Evolutionary conservation across 2,888 invertebrate genomes (phyloP), one percentile per base, ranked within the genome.

Genomic region (Byasa hedistus): DNA sequence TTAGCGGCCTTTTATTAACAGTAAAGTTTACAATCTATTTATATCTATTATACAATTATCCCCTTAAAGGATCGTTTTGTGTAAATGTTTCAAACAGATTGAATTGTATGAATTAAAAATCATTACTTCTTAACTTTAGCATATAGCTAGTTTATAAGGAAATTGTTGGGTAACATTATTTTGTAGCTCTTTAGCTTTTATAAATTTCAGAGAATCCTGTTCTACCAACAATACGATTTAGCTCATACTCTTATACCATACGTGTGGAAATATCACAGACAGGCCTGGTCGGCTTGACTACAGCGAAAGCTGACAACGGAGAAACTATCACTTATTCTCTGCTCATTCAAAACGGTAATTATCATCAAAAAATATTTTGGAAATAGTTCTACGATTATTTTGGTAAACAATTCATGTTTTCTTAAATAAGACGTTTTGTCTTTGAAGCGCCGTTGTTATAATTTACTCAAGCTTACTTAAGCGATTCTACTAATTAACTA

Each of bases 321-420:
- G 90, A 90, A 68, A 59, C 69, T 0, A 54, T 91, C n/a, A 68
- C 62, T 10, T 91, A 89, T 72, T 79, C 85, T 1, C 71, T 89
- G 22, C 62, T 61, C 15, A 63, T 79, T 19, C 71, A 80, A 22
- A 77, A 85, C 73, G 83, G 90, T 89, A 79, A 52, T 19, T 36
- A 39, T 27, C 19, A 44, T 17, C 15, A 36, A 19, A 44, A 44
- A 44, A 17, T 17, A 19, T 44, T 2, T 0, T 2, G 12, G 4
- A 2, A 44, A 19, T 44, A 17, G 1, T 17, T 19, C 1, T 15
- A 4, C 4, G 44, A 19, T 4, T 17, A 19, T 15, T 15, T 17
- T 10, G 4, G 4, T 36, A 36, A 36, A 44, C 15, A 10, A 3
- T 44, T 44, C 12, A 44, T 44, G 15, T 17, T 19, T 44, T 44